Conservation (phyloP, 2,797 vertebrate species). For the Gila robusta region DNA sequence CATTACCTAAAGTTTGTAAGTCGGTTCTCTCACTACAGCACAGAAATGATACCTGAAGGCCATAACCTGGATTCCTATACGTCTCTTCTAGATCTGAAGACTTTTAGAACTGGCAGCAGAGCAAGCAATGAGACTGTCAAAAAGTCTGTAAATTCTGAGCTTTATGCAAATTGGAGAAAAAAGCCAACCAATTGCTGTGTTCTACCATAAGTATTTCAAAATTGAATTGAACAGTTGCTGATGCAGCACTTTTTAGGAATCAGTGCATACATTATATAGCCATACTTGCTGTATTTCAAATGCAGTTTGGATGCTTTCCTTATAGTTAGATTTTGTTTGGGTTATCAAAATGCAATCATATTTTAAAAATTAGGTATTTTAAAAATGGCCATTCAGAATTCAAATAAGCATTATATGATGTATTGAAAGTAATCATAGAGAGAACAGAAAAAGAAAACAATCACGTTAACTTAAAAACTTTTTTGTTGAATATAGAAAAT, state of each 20-base stretch:
- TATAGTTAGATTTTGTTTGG: too few relatives aligned
- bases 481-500: too few relatives aligned
- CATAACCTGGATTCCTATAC: constrained; percentile 15
- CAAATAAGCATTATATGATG: neutral
- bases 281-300: neutral
- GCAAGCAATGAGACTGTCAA: neutral
- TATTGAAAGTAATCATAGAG: neutral
- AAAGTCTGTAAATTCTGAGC: neutral
- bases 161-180: neutral
- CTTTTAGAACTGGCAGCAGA: neutral
- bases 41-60: constrained; percentile 7
- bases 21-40: neutral
- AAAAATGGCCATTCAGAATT: neutral
- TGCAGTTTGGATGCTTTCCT: neutral
- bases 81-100: neutral
- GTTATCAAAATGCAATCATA: too few relatives aligned
- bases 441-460: neutral
- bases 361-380: neutral
- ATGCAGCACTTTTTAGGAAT: neutral
- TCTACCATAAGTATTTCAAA: neutral
- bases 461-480: neutral
- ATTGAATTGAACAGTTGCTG: neutral
- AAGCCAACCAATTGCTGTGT: neutral
- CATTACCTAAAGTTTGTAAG: constrained; percentile 12
- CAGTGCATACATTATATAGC: neutral